Conservation (phyloP, 2,888 invertebrate genomes). For the Leucophenga maculata region DNA sequence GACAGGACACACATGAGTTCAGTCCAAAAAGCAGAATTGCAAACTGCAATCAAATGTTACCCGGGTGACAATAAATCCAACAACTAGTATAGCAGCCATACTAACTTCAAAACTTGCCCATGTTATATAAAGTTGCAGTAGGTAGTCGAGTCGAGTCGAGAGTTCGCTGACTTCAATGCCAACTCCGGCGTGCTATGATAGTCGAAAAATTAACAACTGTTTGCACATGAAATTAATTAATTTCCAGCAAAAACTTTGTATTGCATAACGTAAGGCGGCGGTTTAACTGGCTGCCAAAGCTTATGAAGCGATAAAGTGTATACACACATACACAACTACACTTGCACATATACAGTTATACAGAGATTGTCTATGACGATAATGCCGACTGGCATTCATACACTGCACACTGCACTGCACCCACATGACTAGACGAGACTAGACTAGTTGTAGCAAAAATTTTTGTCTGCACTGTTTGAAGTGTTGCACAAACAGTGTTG, state of each 20-base stretch:
- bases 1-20: not conserved
- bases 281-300: conserved; percentile 43
- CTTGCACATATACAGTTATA: not conserved
- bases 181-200: not conserved
- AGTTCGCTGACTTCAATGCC: not conserved
- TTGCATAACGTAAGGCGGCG: conserved; percentile 49
- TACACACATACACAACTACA: too few species aligned
- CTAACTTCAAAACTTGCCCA: not conserved
- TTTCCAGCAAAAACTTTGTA: conserved; percentile 45
- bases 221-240: conserved; percentile 62
- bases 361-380: not conserved
- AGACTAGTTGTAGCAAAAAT: not conserved
- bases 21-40: conserved; percentile 2
- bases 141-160: not conserved
- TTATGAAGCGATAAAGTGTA: not conserved
- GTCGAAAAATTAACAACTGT: conserved; percentile 48
- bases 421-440: conserved; percentile 7
- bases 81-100: not conserved
- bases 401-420: not conserved
- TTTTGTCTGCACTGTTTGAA: conserved; percentile 62
- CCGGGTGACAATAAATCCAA: conserved; percentile 18
- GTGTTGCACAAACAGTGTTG: conserved; percentile 52
- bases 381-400: not conserved
- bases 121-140: conserved; percentile 15
- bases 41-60: conserved; percentile 20